Conservation (phyloP, 2,113 vertebrate genomes). For the Python bivittatus region DNA sequence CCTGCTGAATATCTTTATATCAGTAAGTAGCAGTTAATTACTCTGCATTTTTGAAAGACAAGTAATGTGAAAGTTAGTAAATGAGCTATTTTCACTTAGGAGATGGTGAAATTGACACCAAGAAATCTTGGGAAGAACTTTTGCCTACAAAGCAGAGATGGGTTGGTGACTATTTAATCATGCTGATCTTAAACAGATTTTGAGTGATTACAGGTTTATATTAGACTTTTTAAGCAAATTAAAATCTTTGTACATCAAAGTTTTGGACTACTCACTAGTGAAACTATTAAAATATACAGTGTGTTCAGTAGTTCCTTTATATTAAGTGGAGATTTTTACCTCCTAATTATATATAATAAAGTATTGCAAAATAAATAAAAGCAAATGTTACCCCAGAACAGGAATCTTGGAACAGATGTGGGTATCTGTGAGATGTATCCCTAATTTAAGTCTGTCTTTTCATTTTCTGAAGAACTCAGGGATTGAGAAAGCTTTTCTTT, state of each 20-base stretch:
- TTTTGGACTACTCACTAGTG: neutral
- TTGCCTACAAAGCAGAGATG: neutral
- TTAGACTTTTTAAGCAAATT: neutral
- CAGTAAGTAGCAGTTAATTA: constrained; percentile 78
- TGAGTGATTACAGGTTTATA: neutral
- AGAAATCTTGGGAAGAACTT: neutral
- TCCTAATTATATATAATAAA: neutral
- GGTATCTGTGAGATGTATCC: neutral
- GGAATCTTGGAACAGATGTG: neutral
- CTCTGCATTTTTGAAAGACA: neutral
- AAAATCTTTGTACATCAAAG: neutral
- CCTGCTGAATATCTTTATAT: constrained; percentile 99
- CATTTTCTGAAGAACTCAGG: constrained; percentile 91
- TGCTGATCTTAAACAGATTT: neutral
- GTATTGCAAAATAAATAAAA: neutral
- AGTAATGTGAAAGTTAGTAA: too few species aligned
- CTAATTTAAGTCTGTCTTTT: constrained; percentile 32
- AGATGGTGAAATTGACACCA: too few species aligned
- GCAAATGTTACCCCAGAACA: neutral
- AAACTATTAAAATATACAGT: neutral
- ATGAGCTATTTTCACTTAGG: neutral
- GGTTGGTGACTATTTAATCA: neutral
- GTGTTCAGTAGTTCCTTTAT: neutral
- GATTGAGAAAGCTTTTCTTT: constrained; percentile 99
- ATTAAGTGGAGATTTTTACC: neutral